Base-by-base conservation (phyloP, 2,797 vertebrate genomes). In the Sebastes taczanowskii region DNA sequence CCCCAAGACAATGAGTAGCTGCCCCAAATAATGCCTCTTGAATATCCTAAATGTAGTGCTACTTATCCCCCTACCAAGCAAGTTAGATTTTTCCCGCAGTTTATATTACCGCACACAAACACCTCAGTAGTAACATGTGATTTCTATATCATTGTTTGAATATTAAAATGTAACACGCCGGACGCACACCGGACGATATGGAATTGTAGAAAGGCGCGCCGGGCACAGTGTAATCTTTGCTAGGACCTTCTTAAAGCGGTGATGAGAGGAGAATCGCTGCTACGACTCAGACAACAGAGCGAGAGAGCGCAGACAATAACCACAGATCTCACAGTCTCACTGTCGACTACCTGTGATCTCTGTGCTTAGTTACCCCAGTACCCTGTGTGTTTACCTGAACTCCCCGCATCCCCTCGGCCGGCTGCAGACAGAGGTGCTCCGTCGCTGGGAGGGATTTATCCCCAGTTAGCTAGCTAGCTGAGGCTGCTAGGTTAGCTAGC, bases 161-260 rank as follows among this genome's bases (percentile, higher is more conserved):
- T 68, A 38, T 60, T 32, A 29, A 29, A 71, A 66, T 3, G 5
- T 1, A 22, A 5, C 16, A 42, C 16, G 0, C 3, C 64, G 30
- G 16, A 56, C 35, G 2, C 4, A 14, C 5, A 27, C 2, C 2
- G 38, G 11, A 46, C 11, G 22, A 27, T 23, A 71, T 38, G 0
- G 0, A 80, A 85, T 94, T 95, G 53, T 91, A 87, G 30, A 86
- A 91, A 95, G 96, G 96, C 96, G 90, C 91, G 7, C 42, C 53
- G 89, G 94, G 76, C 91, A 88, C 92, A 60, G 63, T 86, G 90
- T 95, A 95, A 96, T 94, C 94, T 91, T 92, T 91, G 84, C 84
- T 77, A 95, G 95, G 96, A 95, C 95, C 95, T 94, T 94, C 85
- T 95, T 94, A 94, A 95, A 95, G 96, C 95, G 95, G 95, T 86